Conservation (phyloP, 1,140 invertebrate species). For the Drosophila navojoa region DNA sequence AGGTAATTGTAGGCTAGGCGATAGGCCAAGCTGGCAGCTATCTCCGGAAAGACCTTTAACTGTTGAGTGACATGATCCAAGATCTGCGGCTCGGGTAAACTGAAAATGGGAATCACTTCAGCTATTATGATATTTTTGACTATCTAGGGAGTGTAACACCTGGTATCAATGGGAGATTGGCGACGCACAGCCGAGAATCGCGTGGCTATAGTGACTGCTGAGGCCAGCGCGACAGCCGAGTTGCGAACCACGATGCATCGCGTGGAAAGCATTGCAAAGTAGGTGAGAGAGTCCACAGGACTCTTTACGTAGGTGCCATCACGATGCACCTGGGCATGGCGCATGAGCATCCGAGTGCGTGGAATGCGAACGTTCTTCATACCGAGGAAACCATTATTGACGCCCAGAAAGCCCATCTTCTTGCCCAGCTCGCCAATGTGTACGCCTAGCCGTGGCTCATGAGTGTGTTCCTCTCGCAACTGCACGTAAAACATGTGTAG, state of each 20-base stretch:
- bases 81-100: constrained; percentile 92
- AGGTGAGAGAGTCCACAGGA: constrained; percentile 92
- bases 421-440: constrained; percentile 97
- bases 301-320: constrained; percentile 96
- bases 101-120: constrained; percentile 4
- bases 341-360: constrained; percentile 96
- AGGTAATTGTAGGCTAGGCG: constrained; percentile 89
- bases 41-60: constrained; percentile 93
- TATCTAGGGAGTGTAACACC: constrained; percentile 84
- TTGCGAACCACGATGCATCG: constrained; percentile 91
- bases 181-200: constrained; percentile 94
- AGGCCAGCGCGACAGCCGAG: constrained; percentile 88
- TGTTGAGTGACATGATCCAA: constrained; percentile 97
- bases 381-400: constrained; percentile 96
- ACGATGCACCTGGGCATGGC: constrained; percentile 93
- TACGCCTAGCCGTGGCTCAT: constrained; percentile 93
- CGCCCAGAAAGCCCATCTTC: constrained; percentile 94
- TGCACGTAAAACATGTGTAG: constrained; percentile 97
- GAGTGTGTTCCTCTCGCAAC: constrained; percentile 93
- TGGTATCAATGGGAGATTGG: constrained; percentile 93
- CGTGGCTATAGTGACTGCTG: constrained; percentile 92
- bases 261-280: constrained; percentile 97
- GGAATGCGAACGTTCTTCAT: constrained; percentile 95
- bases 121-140: background rate
- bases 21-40: constrained; percentile 92